Percentiles rank a stretch among this genome's conserved stretches.
These are phyloP conservation scores for Bombus superbus DNA, from an alignment of 1,140 invertebrate genomes.

Conservation along the genomic window DNA sequence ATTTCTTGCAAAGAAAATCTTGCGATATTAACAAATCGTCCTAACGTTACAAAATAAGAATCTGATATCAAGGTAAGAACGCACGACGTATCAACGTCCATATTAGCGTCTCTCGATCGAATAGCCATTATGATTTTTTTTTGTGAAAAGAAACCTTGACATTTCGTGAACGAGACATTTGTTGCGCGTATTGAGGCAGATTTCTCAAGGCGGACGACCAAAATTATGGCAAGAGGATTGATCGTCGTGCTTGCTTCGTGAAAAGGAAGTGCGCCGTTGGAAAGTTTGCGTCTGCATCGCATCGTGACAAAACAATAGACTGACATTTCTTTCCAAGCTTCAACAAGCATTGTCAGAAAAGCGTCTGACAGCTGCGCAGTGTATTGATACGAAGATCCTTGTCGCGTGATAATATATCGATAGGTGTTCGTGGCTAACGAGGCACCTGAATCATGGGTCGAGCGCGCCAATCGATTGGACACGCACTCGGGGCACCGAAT, in stretches of 20 bases:
- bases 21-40: neutral
- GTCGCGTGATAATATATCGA: slow-evolving; percentile 56
- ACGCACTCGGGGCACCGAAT: slow-evolving; percentile 56
- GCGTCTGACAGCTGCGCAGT: slow-evolving; percentile 24
- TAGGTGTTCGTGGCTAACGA: slow-evolving; percentile 53
- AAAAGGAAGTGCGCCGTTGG: slow-evolving; percentile 10
- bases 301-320: slow-evolving; percentile 33
- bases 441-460: slow-evolving; percentile 53
- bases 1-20: neutral
- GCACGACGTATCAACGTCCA: neutral
- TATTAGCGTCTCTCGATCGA: neutral
- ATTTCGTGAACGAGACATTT: too few species aligned
- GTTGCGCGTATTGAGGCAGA: too few species aligned
- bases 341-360: slow-evolving; percentile 10
- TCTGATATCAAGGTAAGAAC: neutral
- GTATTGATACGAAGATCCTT: slow-evolving; percentile 45
- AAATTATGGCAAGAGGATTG: slow-evolving; percentile 4
- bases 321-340: slow-evolving; percentile 8
- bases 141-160: neutral
- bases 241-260: neutral
- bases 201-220: neutral
- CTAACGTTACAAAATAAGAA: neutral
- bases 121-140: neutral
- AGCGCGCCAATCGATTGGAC: slow-evolving; percentile 59
- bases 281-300: slow-evolving; percentile 22